phyloP scores from a whole-genome alignment of 2,113 vertebrate species.

The Notechis scutatus region DNA sequence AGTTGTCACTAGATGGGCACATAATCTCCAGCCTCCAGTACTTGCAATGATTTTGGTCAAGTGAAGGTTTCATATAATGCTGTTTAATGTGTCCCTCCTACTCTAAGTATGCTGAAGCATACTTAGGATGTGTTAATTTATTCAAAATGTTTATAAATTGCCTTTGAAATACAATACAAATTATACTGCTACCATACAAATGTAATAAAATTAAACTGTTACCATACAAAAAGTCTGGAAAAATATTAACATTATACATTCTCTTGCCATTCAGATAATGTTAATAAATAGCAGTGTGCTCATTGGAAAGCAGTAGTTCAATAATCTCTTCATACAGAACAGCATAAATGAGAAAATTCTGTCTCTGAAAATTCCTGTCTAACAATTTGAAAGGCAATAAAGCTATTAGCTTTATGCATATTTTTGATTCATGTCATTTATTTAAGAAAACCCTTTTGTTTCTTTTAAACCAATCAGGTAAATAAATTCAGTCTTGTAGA shows the following conservation, averaged over 20 bases:
- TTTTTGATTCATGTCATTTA: not conserved
- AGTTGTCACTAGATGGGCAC: not conserved
- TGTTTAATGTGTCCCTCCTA: not conserved
- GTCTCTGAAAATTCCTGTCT: not conserved
- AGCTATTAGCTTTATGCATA: not conserved
- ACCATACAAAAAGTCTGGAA: not conserved
- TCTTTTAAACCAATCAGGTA: not conserved
- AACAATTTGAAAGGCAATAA: not conserved
- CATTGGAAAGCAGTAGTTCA: not conserved
- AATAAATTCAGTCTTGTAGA: not conserved
- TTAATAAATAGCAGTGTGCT: not conserved
- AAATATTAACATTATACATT: not conserved
- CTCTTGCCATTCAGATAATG: not conserved
- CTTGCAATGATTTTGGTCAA: not conserved
- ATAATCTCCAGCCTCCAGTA: not conserved
- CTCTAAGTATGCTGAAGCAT: not conserved
- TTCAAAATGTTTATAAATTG: not conserved
- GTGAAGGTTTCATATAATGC: not conserved
- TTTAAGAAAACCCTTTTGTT: not conserved
- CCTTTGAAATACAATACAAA: not conserved
- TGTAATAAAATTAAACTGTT: not conserved
- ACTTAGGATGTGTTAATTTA: not conserved
- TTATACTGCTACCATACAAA: not conserved
- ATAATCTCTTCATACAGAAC: not conserved
- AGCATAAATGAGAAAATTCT: not conserved